Evolutionary conservation across 2,113 vertebrate species (phyloP).

Genomic region (Halcyon senegalensis): DNA sequence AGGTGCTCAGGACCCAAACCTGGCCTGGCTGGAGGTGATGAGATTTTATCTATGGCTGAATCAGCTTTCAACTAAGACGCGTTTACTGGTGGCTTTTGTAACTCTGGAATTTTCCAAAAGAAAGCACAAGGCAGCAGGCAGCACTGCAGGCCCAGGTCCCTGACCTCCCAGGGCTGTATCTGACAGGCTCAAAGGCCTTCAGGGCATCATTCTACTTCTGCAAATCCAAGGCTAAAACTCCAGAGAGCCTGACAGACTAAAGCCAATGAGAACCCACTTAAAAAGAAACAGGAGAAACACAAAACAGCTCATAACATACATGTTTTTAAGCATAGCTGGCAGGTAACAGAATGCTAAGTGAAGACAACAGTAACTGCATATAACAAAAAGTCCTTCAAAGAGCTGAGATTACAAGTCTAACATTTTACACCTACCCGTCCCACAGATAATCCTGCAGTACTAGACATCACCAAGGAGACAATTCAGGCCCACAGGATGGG

Average conservation of each 20-base stretch:
- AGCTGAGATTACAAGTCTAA: slow-evolving; percentile 6
- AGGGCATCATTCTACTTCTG: neutral
- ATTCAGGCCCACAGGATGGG: fast-evolving
- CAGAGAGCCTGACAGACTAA: neutral
- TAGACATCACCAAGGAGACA: neutral
- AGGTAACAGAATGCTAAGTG: neutral
- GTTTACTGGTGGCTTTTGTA: neutral
- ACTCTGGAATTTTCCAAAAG: neutral
- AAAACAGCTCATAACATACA: neutral
- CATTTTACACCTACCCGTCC: neutral
- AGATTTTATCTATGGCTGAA: neutral
- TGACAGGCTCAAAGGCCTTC: neutral
- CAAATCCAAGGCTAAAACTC: neutral
- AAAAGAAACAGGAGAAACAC: neutral
- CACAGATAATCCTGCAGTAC: neutral
- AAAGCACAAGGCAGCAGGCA: neutral
- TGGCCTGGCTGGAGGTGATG: neutral
- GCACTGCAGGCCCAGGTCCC: neutral
- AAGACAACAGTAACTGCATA: neutral
- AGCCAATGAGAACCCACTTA: neutral
- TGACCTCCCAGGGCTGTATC: neutral
- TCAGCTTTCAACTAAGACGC: neutral
- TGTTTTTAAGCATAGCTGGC: neutral
- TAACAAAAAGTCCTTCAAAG: neutral
- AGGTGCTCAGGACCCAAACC: neutral